phyloP scores from a whole-genome alignment of 2,113 vertebrate species.

The Stercorarius parasiticus region DNA sequence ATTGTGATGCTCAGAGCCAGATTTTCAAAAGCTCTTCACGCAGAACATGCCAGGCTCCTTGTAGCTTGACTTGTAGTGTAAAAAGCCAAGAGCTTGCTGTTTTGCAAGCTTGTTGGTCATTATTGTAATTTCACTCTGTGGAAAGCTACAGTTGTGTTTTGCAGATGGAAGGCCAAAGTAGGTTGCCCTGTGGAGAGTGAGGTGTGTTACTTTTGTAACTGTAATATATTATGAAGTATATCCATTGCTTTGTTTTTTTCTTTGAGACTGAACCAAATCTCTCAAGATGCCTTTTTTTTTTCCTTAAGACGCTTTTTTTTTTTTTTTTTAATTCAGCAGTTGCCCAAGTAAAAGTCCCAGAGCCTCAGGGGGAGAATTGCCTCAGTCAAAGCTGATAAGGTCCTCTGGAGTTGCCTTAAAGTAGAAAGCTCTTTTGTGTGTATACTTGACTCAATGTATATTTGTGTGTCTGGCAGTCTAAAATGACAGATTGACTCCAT shows the following conservation, averaged over 20 bases:
- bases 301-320: not conserved
- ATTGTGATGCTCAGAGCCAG: not conserved
- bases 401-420: not conserved
- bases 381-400: not conserved
- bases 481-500: constrained; percentile 29
- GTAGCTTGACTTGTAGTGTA: not conserved
- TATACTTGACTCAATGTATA: not conserved
- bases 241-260: not conserved
- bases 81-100: not conserved
- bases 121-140: not conserved
- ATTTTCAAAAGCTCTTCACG: not conserved
- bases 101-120: not conserved
- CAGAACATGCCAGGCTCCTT: not conserved
- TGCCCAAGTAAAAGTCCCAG: not conserved
- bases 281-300: not conserved
- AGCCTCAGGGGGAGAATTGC: not conserved
- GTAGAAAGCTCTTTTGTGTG: not conserved
- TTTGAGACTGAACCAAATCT: not conserved
- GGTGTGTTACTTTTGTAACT: not conserved
- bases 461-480: constrained; percentile 26
- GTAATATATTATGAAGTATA: not conserved
- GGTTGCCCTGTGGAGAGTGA: not conserved
- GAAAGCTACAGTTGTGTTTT: not conserved
- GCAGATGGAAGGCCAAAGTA: not conserved
- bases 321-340: not conserved